Evolutionary conservation across 2,888 invertebrate genomes (phyloP).

Genomic region (Noctuana brunneofusca): DNA sequence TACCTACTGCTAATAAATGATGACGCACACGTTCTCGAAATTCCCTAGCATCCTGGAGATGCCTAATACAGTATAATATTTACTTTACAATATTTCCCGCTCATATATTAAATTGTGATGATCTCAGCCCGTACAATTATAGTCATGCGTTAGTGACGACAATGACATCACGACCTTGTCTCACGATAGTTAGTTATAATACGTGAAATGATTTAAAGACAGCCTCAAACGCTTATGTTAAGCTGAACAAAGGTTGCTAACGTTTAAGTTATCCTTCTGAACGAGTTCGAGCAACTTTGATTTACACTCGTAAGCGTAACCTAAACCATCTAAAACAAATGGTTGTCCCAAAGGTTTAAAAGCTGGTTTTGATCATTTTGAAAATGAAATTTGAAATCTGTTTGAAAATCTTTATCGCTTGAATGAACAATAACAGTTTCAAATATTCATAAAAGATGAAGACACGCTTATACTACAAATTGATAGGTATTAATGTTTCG

Average conservation of each 20-base stretch:
- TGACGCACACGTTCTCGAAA: slow-evolving; percentile 37
- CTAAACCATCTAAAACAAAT: neutral
- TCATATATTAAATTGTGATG: slow-evolving; percentile 61
- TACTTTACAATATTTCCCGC: slow-evolving; percentile 45
- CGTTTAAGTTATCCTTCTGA: slow-evolving; percentile 6
- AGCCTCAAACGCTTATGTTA: slow-evolving; percentile 12
- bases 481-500: neutral
- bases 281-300: slow-evolving; percentile 5
- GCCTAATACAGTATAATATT: slow-evolving; percentile 38
- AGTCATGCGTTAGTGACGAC: slow-evolving; percentile 57
- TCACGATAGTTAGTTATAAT: slow-evolving; percentile 33
- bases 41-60: slow-evolving; percentile 32
- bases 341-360: too few species aligned
- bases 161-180: slow-evolving; percentile 70
- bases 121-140: slow-evolving; percentile 61
- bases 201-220: slow-evolving; percentile 34
- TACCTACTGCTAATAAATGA: slow-evolving; percentile 8
- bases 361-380: too few species aligned
- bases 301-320: neutral
- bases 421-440: too few species aligned
- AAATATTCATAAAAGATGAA: too few species aligned
- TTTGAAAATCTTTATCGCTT: too few species aligned
- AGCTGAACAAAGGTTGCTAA: slow-evolving; percentile 5
- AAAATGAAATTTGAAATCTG: too few species aligned
- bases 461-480: too few species aligned